Evolutionary conservation across 2,888 invertebrate genomes (phyloP).

Genomic region (Agrilus mali): DNA sequence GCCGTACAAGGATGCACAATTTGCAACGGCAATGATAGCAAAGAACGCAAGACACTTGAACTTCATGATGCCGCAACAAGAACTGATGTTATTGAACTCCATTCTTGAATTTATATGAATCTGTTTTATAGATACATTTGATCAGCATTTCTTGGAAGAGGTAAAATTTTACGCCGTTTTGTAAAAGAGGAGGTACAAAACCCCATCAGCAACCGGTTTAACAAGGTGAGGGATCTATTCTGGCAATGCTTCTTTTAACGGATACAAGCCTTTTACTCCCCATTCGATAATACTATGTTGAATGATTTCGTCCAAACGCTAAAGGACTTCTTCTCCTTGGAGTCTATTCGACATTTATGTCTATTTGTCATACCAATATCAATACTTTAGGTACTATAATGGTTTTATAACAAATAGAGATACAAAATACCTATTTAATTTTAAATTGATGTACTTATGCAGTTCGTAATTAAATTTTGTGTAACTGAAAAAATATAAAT

Average conservation of each 20-base stretch:
- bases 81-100: slow-evolving; percentile 30
- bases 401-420: too few species aligned
- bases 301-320: too few species aligned
- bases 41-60: slow-evolving; percentile 20
- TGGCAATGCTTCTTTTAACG: slow-evolving; percentile 3
- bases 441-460: too few species aligned
- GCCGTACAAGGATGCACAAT: slow-evolving; percentile 17
- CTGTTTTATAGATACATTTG: slow-evolving; percentile 17
- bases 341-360: too few species aligned
- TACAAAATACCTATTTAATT: too few species aligned
- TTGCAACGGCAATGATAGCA: slow-evolving; percentile 17
- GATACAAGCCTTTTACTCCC: too few species aligned
- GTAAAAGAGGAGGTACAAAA: background rate
- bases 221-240: slow-evolving; percentile 6
- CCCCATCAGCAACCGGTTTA: slow-evolving; percentile 6
- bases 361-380: too few species aligned
- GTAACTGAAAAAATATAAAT: too few species aligned
- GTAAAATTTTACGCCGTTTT: slow-evolving; percentile 6
- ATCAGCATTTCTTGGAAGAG: slow-evolving; percentile 13
- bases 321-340: too few species aligned
- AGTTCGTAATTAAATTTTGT: too few species aligned
- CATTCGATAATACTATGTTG: too few species aligned
- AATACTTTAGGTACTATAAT: too few species aligned
- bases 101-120: slow-evolving; percentile 27
- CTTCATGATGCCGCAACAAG: slow-evolving; percentile 20